A percentile compares a stretch with the other conserved stretches of the same genome.
phyloP scores from a whole-genome alignment of 2,113 vertebrate species.

The Podiceps cristatus region DNA sequence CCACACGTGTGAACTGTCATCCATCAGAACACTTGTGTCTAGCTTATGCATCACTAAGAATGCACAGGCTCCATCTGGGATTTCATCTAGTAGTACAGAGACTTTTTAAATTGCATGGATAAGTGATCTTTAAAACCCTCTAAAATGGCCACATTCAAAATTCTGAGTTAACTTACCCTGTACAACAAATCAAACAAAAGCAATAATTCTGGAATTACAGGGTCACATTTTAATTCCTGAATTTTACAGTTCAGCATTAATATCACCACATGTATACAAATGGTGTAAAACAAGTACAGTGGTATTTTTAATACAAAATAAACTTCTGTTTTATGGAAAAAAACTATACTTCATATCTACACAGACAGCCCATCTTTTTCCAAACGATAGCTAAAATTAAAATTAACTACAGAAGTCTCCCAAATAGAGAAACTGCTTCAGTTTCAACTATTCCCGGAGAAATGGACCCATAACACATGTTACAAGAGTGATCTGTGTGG shows the following conservation, averaged over 20 bases:
- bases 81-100: background rate
- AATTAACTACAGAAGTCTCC: slow-evolving; percentile 84
- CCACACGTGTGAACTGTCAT: background rate
- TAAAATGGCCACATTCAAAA: slow-evolving; percentile 50
- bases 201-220: slow-evolving; percentile 86
- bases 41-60: background rate
- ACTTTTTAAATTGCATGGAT: background rate
- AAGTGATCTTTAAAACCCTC: slow-evolving; percentile 3
- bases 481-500: slow-evolving; percentile 75
- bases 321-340: slow-evolving; percentile 88
- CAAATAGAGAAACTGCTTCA: slow-evolving; percentile 80
- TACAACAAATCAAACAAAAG: slow-evolving; percentile 80
- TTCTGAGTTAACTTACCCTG: slow-evolving; percentile 32
- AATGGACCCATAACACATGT: slow-evolving; percentile 80
- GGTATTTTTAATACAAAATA: slow-evolving; percentile 96
- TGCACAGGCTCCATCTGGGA: background rate
- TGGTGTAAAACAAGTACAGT: slow-evolving; percentile 94
- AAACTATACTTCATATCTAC: slow-evolving; percentile 88
- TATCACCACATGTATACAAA: slow-evolving; percentile 96
- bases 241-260: slow-evolving; percentile 89
- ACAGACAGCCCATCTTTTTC: slow-evolving; percentile 85
- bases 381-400: slow-evolving; percentile 85
- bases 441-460: slow-evolving; percentile 82
- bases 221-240: slow-evolving; percentile 98
- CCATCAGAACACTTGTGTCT: background rate